A percentile compares a stretch with the other conserved stretches of the same genome.
phyloP scores from a whole-genome alignment of 2,113 vertebrate genomes.

The Toxotes jaculatrix region DNA sequence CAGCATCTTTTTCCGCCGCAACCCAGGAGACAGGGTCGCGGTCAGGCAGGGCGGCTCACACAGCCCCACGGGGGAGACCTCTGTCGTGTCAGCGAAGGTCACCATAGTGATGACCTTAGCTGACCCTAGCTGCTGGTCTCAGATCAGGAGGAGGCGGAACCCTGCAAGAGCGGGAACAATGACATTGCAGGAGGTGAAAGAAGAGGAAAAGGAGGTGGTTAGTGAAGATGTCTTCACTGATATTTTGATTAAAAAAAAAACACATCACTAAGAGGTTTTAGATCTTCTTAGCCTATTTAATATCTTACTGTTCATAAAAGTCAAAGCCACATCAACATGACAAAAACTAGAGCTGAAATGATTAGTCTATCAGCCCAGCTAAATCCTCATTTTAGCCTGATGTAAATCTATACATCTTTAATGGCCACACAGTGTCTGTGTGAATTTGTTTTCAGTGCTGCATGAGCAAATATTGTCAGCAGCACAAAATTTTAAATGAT shows the following conservation, averaged over 20 bases:
- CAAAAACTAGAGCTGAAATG: not conserved
- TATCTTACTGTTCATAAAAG: not conserved
- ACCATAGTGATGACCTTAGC: slow-evolving; percentile 69
- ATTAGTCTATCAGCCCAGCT: not conserved
- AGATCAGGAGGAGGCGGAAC: slow-evolving; percentile 44
- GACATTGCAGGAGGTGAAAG: not conserved
- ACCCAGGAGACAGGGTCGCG: slow-evolving; percentile 69
- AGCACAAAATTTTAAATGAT: no score
- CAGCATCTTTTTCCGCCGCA: slow-evolving; percentile 80
- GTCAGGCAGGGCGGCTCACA: slow-evolving; percentile 53
- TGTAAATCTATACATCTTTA: no score
- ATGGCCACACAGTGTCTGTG: no score
- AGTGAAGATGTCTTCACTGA: not conserved
- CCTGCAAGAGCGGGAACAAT: slow-evolving; percentile 12
- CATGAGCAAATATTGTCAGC: no score
- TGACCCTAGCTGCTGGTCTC: slow-evolving; percentile 45
- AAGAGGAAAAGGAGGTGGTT: not conserved
- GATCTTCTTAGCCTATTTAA: no score
- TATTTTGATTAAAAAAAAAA: no score
- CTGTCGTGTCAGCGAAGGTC: slow-evolving; percentile 72
- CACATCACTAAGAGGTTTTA: no score
- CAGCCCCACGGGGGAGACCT: slow-evolving; percentile 63
- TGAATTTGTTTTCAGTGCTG: no score
- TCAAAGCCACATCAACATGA: not conserved
- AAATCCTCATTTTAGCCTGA: no score